phyloP scores from a whole-genome alignment of 2,888 invertebrate genomes.

The Napeogenes sylphis region DNA sequence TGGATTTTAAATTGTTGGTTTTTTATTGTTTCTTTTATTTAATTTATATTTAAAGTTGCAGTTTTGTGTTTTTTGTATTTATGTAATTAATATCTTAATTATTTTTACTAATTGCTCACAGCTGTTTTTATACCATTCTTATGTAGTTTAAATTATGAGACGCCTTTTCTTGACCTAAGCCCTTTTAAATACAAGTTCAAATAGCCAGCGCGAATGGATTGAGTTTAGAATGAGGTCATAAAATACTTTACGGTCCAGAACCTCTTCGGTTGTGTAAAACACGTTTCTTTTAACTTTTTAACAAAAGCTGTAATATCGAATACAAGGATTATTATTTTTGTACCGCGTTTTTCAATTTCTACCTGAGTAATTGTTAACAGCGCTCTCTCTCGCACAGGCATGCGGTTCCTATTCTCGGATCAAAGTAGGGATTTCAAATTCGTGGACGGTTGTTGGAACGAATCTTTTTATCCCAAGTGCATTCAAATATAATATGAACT shows the following conservation, averaged over 20 bases:
- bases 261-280: slow-evolving; percentile 1
- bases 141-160: slow-evolving; percentile 6
- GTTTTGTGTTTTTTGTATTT: too few species aligned
- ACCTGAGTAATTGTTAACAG: slow-evolving; percentile 47
- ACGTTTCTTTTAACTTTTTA: slow-evolving; percentile 7
- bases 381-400: slow-evolving; percentile 36
- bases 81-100: not conserved
- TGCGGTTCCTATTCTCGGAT: slow-evolving; percentile 38
- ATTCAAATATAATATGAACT: not conserved
- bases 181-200: slow-evolving; percentile 27
- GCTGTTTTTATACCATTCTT: not conserved
- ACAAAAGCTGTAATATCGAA: slow-evolving; percentile 11
- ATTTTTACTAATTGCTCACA: not conserved
- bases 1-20: not conserved
- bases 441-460: slow-evolving; percentile 30
- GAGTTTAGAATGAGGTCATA: slow-evolving; percentile 20
- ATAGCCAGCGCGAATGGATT: slow-evolving; percentile 24
- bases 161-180: slow-evolving; percentile 32
- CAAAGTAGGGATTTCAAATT: slow-evolving; percentile 36
- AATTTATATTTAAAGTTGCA: too few species aligned
- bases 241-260: slow-evolving; percentile 17
- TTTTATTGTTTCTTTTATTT: slow-evolving; percentile 1
- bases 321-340: slow-evolving; percentile 20
- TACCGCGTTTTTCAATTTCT: slow-evolving; percentile 43
- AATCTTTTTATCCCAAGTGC: slow-evolving; percentile 8